Evolutionary conservation across 2,113 vertebrate genomes (phyloP).

Genomic region (Thunnus thynnus): DNA sequence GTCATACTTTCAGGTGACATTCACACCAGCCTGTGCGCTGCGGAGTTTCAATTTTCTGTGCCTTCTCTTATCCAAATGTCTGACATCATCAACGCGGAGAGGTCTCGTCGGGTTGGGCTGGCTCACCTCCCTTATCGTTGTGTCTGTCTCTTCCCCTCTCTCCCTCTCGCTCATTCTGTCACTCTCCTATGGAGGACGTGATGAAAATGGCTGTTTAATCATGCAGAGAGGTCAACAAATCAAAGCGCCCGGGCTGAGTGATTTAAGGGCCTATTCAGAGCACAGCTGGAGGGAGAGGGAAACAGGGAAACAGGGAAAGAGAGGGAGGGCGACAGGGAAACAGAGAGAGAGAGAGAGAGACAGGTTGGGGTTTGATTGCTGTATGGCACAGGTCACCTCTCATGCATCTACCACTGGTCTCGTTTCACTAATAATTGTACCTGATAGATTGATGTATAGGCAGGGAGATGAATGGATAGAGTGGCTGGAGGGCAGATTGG

Average conservation of each 20-base stretch:
- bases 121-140: constrained; percentile 41
- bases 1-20: constrained; percentile 21
- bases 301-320: constrained; percentile 8
- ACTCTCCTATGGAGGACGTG: constrained; percentile 73
- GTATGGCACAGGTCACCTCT: constrained; percentile 66
- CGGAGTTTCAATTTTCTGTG: neutral
- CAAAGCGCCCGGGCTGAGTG: constrained; percentile 68
- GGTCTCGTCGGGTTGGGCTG: constrained; percentile 40
- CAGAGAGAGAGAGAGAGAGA: constrained; percentile 8
- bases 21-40: constrained; percentile 16
- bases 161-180: constrained; percentile 55
- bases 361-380: constrained; percentile 63
- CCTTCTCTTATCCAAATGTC: constrained; percentile 32
- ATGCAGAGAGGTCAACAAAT: constrained; percentile 84
- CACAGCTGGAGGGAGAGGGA: constrained; percentile 72
- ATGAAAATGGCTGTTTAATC: constrained; percentile 85
- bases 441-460: constrained; percentile 58
- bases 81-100: constrained; percentile 45
- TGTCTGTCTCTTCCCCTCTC: constrained; percentile 22
- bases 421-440: constrained; percentile 65
- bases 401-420: constrained; percentile 67
- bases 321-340: constrained; percentile 18
- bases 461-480: constrained; percentile 40
- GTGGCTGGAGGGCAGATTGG: constrained; percentile 26
- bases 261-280: constrained; percentile 81